These are phyloP conservation scores for Salminus brasiliensis DNA, from an alignment of 2,113 vertebrate genomes.

Conservation along the genomic window DNA sequence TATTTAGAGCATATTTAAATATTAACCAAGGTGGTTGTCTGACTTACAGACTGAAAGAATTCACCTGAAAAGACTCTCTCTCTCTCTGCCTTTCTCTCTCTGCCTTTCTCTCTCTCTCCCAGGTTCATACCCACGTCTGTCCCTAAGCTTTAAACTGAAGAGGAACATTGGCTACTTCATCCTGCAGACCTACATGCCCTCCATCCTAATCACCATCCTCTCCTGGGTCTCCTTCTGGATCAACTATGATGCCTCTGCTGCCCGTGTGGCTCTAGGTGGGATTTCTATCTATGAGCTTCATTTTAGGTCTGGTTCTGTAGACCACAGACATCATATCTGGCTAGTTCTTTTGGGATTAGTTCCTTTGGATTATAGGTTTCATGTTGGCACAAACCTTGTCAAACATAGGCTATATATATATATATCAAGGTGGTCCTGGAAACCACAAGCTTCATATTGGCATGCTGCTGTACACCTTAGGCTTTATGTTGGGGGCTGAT, in stretches of 20 bases:
- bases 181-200: constrained; percentile 99
- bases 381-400: too few relatives aligned
- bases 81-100: not conserved
- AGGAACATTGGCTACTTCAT: constrained; percentile 99
- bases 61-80: too few relatives aligned
- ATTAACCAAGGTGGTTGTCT: too few relatives aligned
- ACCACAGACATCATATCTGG: not conserved
- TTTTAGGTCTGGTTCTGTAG: not conserved
- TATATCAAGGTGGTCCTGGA: too few relatives aligned
- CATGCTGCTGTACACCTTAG: too few relatives aligned
- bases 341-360: too few relatives aligned
- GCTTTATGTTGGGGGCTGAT: too few relatives aligned
- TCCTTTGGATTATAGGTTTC: not conserved
- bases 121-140: constrained; percentile 97
- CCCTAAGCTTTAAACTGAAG: constrained; percentile 99
- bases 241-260: constrained; percentile 98
- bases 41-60: too few relatives aligned
- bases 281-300: not conserved
- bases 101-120: constrained; percentile 20
- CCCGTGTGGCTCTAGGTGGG: constrained; percentile 98
- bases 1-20: too few relatives aligned
- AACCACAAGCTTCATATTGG: too few relatives aligned
- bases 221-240: constrained; percentile 99
- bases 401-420: too few relatives aligned
- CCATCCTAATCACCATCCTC: constrained; percentile 98